These are phyloP conservation scores for Sarotherodon lohbergeri DNA, from an alignment of 2,113 vertebrate species.

Conservation along the genomic window DNA sequence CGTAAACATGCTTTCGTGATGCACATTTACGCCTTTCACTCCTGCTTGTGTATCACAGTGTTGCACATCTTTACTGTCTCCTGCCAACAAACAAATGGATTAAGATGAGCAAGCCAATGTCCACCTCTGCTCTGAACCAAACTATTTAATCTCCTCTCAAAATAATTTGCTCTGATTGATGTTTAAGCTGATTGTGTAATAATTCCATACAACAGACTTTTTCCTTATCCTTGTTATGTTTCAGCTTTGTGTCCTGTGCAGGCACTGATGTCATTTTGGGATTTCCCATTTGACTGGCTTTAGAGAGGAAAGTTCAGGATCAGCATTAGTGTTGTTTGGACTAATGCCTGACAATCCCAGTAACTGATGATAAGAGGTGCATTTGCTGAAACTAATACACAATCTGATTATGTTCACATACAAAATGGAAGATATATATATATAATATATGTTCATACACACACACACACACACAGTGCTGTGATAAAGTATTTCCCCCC, in stretches of 20 bases:
- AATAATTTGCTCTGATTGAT: slow-evolving; percentile 57
- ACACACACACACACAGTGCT: too few relatives aligned
- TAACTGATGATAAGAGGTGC: slow-evolving; percentile 5
- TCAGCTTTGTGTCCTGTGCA: slow-evolving; percentile 7
- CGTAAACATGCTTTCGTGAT: not conserved
- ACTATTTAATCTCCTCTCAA: slow-evolving; percentile 43
- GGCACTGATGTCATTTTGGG: slow-evolving; percentile 9
- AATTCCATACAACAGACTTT: slow-evolving; percentile 17
- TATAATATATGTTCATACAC: not conserved
- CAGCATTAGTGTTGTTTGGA: slow-evolving; percentile 25
- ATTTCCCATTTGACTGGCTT: slow-evolving; percentile 28
- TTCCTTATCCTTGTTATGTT: slow-evolving; percentile 11
- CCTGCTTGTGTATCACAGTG: not conserved
- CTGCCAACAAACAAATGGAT: not conserved
- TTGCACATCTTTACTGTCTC: not conserved
- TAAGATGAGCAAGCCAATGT: not conserved
- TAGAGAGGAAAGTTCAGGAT: not conserved
- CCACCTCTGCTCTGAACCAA: not conserved
- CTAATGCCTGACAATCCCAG: slow-evolving; percentile 1
- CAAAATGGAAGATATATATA: not conserved
- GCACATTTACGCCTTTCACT: not conserved
- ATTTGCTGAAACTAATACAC: not conserved
- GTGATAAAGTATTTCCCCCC: not conserved
- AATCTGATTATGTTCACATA: not conserved
- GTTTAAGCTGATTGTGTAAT: slow-evolving; percentile 54